A percentile compares a stretch with the other conserved stretches of the same genome.
Conservation (phyloP, 2,888 invertebrate genomes). For the Aquatica leii region DNA sequence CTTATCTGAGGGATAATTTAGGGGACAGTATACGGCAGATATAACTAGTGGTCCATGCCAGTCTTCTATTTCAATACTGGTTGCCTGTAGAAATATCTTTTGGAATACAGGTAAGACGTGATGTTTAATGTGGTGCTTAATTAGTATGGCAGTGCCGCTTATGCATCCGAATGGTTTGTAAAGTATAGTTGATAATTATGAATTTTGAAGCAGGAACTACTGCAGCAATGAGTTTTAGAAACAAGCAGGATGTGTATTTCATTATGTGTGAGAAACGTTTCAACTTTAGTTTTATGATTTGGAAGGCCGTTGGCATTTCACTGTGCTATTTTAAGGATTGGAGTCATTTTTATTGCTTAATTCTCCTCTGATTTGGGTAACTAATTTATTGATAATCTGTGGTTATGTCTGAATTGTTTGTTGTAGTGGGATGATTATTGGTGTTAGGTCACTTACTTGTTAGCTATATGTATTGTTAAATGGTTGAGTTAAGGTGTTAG, state of each 20-base stretch:
- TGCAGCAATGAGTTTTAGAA: conserved; percentile 1
- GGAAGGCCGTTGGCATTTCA: conserved; percentile 4
- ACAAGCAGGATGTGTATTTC: background rate
- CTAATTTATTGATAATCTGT: background rate
- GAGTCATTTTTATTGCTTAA: conserved; percentile 1
- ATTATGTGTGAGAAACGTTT: background rate
- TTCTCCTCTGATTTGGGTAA: conserved; percentile 5
- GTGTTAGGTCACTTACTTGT: background rate
- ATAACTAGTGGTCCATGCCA: background rate
- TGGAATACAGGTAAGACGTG: background rate
- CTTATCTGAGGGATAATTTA: conserved; percentile 3
- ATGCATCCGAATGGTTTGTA: conserved; percentile 9
- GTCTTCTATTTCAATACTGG: background rate
- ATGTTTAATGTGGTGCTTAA: background rate
- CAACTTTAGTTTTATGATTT: conserved; percentile 1
- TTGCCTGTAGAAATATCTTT: background rate
- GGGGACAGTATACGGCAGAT: conserved; percentile 3
- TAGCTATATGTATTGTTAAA: too few species aligned
- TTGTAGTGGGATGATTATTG: conserved; percentile 12
- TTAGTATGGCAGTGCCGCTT: background rate
- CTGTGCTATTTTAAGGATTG: background rate
- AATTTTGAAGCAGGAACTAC: background rate
- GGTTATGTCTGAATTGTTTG: conserved; percentile 5
- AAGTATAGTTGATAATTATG: conserved; percentile 1
- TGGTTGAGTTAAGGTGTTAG: too few species aligned